phyloP scores from a whole-genome alignment of 2,797 vertebrate genomes.

The Sorex maritimensis region DNA sequence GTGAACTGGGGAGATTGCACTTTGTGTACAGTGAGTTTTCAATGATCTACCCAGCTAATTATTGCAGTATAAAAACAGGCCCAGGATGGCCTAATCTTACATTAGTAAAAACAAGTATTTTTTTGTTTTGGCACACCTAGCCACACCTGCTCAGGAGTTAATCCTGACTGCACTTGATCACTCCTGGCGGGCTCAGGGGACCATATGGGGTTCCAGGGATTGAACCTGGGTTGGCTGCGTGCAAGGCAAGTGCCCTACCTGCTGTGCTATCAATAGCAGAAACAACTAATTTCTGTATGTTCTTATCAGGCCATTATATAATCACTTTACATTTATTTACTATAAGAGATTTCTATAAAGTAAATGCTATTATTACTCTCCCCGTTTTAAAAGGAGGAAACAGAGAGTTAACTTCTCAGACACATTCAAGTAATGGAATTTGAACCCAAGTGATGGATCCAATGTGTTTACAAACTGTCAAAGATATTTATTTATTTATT shows the following conservation, averaged over 20 bases:
- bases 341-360: conserved; percentile 27
- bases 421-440: conserved; percentile 17
- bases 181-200: no score
- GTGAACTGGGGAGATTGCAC: conserved; percentile 21
- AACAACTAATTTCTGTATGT: not conserved
- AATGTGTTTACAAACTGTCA: conserved; percentile 47
- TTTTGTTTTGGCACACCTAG: not conserved
- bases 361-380: not conserved
- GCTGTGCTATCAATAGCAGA: no score
- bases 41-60: conserved; percentile 22
- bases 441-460: conserved; percentile 32
- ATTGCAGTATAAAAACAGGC: not conserved
- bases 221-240: no score
- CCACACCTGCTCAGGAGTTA: no score
- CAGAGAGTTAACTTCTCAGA: not conserved
- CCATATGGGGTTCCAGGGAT: no score
- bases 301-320: conserved; percentile 3
- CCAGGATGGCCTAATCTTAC: conserved; percentile 15
- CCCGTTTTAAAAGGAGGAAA: conserved; percentile 49
- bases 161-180: no score
- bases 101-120: conserved; percentile 41
- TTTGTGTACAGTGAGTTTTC: not conserved
- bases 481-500: not conserved
- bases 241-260: no score
- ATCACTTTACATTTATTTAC: conserved; percentile 40